phyloP scores from a whole-genome alignment of 2,797 vertebrate species.

The Coilia nasus region DNA sequence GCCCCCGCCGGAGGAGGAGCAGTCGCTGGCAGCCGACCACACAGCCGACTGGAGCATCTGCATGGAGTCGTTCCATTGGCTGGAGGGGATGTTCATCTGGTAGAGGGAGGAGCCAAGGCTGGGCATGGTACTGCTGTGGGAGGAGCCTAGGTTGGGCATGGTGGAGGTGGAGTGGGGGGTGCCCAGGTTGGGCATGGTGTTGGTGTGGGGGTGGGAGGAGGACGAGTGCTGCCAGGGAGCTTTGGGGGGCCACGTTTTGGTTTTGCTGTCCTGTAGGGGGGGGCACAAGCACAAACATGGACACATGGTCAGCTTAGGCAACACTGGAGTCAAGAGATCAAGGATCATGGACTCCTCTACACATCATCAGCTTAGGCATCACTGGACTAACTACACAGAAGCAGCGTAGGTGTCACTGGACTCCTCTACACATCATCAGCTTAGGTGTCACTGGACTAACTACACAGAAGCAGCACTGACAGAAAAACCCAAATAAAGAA shows the following conservation, averaged over 20 bases:
- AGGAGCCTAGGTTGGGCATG: no score
- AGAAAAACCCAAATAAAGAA: no score
- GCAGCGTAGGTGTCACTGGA: no score
- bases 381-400: no score
- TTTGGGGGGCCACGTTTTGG: conserved; percentile 99
- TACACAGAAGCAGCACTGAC: no score
- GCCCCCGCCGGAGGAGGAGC: conserved; percentile 71
- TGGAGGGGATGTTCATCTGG: conserved; percentile 85
- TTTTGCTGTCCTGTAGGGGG: conserved; percentile 91
- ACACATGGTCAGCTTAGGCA: background rate
- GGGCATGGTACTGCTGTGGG: no score
- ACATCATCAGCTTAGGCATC: no score
- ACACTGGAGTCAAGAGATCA: no score
- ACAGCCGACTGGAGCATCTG: conserved; percentile 94
- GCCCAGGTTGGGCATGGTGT: conserved; percentile 87
- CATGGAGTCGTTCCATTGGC: conserved; percentile 95
- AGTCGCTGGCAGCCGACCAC: conserved; percentile 90
- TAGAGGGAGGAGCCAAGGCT: conserved; percentile 78
- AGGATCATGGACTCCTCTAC: no score
- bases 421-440: no score
- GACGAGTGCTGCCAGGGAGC: conserved; percentile 95
- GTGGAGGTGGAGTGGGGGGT: conserved; percentile 70
- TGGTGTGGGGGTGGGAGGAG: conserved; percentile 63
- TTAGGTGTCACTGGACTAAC: no score
- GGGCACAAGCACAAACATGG: background rate